Percentiles rank a stretch among this genome's conserved stretches.
phyloP scores from a whole-genome alignment of 2,888 invertebrate species.

The Morinoia aosen region DNA sequence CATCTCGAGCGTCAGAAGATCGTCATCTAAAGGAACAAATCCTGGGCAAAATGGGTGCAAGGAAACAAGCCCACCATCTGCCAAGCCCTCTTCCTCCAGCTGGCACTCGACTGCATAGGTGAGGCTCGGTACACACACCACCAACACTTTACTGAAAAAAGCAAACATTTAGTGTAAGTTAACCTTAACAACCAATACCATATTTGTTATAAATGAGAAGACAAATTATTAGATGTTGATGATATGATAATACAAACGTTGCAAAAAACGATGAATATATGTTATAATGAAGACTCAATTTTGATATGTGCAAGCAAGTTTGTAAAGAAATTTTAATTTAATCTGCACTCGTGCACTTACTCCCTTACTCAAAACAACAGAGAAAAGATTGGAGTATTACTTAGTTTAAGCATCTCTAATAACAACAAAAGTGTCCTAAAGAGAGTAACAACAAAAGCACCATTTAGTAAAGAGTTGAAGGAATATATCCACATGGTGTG shows the following conservation, averaged over 20 bases:
- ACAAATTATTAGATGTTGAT: neutral
- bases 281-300: neutral
- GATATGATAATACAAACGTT: neutral
- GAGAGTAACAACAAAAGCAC: too few relatives aligned
- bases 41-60: constrained; percentile 80
- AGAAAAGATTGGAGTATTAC: too few relatives aligned
- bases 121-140: constrained; percentile 65
- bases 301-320: neutral
- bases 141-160: constrained; percentile 57
- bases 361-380: neutral
- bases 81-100: constrained; percentile 86
- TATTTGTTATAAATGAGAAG: neutral
- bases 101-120: constrained; percentile 71
- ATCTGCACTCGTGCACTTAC: neutral
- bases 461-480: too few relatives aligned
- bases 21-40: constrained; percentile 86
- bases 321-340: neutral
- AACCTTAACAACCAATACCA: neutral
- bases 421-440: too few relatives aligned
- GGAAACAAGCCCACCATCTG: constrained; percentile 75
- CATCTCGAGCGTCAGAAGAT: constrained; percentile 88
- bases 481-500: too few relatives aligned
- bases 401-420: too few relatives aligned
- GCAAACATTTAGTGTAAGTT: neutral
- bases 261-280: neutral